Evolutionary conservation across 2,888 invertebrate species (phyloP).

Genomic region (Torymus tubicola): DNA sequence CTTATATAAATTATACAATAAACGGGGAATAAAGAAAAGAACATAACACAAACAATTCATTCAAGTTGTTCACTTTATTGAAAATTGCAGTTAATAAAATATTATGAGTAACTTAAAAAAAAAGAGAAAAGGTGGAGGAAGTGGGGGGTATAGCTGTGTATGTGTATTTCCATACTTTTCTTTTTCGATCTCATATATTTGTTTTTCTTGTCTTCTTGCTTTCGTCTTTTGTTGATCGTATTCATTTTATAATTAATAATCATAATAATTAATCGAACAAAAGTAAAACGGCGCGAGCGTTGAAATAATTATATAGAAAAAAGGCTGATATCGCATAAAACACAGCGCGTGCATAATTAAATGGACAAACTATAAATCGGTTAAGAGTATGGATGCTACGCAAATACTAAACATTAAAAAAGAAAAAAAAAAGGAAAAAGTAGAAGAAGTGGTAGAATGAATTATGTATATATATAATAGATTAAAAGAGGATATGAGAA

Average conservation of each 20-base stretch:
- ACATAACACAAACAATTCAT: conserved; percentile 54
- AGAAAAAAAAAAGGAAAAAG: conserved; percentile 24
- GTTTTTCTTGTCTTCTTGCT: too few species aligned
- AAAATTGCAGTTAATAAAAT: conserved; percentile 49
- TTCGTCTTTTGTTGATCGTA: too few species aligned
- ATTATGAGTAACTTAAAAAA: conserved; percentile 52
- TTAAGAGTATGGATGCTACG: conserved; percentile 37
- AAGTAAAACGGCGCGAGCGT: conserved; percentile 37
- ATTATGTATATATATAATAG: too few species aligned
- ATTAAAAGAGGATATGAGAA: conserved; percentile 17
- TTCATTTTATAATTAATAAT: too few species aligned
- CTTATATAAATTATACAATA: neutral
- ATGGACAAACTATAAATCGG: conserved; percentile 37
- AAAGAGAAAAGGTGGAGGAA: conserved; percentile 35
- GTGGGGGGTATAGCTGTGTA: neutral
- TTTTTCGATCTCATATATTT: too few species aligned
- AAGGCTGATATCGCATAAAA: conserved; percentile 32
- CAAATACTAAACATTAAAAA: conserved; percentile 50
- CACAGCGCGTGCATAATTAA: conserved; percentile 9
- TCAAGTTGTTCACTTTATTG: conserved; percentile 52
- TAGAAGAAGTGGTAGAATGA: conserved; percentile 1
- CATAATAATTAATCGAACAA: conserved; percentile 2
- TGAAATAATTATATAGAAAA: conserved; percentile 31
- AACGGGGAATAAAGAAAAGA: conserved; percentile 46
- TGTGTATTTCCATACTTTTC: too few species aligned